Conservation (phyloP, 2,113 vertebrate genomes). For the Columba livia region DNA sequence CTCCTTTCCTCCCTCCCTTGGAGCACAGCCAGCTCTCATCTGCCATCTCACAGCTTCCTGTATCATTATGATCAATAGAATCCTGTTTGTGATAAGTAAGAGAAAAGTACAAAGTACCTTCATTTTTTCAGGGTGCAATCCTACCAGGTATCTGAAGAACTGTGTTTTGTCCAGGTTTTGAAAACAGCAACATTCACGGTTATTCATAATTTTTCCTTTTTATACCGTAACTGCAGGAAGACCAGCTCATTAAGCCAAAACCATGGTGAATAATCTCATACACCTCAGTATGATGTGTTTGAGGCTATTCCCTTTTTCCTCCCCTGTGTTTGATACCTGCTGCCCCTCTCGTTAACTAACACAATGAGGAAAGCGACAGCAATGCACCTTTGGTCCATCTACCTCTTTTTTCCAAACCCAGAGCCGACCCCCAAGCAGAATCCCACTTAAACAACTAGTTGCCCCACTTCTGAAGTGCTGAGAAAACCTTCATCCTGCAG, state of each 20-base stretch:
- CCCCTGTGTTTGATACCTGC: rapidly evolving
- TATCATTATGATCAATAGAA: neutral
- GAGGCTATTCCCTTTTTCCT: neutral
- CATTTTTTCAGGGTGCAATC: neutral
- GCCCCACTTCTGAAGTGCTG: neutral
- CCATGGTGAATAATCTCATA: neutral
- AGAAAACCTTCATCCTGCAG: neutral
- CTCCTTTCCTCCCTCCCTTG: neutral
- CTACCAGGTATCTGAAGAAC: neutral
- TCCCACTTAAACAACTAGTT: neutral
- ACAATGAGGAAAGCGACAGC: neutral
- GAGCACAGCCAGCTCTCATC: neutral
- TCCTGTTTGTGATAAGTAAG: neutral
- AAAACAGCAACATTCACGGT: neutral
- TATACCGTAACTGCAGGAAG: neutral
- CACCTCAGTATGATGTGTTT: neutral
- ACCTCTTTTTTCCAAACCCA: neutral
- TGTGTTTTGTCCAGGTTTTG: neutral
- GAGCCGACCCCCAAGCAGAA: neutral
- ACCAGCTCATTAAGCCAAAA: neutral
- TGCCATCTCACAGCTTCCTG: neutral
- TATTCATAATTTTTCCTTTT: neutral
- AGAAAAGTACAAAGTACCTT: neutral
- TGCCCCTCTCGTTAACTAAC: neutral
- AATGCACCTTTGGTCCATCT: neutral